Percentiles rank a stretch among this genome's conserved stretches.
Evolutionary conservation across 23 tunicate genomes (phyloP).

Genomic region (Halocynthia aurantium): DNA sequence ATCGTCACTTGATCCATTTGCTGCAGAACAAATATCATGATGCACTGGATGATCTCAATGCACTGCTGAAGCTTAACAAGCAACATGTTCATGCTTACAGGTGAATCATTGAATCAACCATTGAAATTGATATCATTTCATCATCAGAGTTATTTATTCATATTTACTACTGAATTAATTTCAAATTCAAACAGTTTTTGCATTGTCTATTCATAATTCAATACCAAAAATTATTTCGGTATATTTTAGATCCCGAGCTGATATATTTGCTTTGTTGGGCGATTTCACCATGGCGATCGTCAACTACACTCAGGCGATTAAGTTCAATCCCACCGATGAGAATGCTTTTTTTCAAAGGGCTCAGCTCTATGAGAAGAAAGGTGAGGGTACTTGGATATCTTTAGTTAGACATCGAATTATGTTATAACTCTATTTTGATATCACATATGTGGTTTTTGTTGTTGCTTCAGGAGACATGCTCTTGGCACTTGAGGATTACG

Average conservation of each 20-base stretch:
- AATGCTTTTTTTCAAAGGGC: constrained; percentile 76
- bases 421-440: background rate
- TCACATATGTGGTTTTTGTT: background rate
- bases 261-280: constrained; percentile 72
- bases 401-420: background rate
- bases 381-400: constrained; percentile 8
- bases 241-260: constrained; percentile 65
- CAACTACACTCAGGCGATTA: constrained; percentile 86
- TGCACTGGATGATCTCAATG: constrained; percentile 85
- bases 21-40: constrained; percentile 53
- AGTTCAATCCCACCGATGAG: constrained; percentile 50
- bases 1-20: constrained; percentile 70
- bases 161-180: background rate
- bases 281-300: constrained; percentile 95
- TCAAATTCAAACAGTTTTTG: background rate
- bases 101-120: constrained; percentile 13
- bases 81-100: constrained; percentile 70
- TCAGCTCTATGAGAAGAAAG: constrained; percentile 74
- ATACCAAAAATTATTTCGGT: background rate
- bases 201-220: background rate
- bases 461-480: constrained; percentile 78
- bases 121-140: too few species aligned
- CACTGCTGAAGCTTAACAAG: constrained; percentile 43
- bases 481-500: constrained; percentile 92
- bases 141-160: background rate